Evolutionary conservation across 2,888 invertebrate genomes (phyloP).

Genomic region (Catonia carolina): DNA sequence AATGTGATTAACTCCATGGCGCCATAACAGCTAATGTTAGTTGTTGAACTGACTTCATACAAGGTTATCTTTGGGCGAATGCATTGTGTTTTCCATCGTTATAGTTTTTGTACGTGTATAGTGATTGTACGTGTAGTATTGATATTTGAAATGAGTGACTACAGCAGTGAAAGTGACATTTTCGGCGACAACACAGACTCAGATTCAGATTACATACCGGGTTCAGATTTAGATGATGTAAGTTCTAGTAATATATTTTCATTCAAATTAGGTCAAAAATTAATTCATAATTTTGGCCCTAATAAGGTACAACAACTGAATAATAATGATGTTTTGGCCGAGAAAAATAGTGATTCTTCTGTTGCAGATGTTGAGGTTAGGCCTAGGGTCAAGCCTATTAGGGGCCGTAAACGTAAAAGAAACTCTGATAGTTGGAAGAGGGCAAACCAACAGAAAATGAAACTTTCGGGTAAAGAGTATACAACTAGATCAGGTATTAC

Average conservation of each 20-base stretch:
- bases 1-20: constrained; percentile 10
- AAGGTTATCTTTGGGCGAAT: neutral
- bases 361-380: constrained; percentile 17
- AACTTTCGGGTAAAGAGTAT: constrained; percentile 14
- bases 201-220: constrained; percentile 18
- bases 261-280: constrained; percentile 8
- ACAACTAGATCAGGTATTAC: constrained; percentile 15
- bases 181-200: constrained; percentile 15
- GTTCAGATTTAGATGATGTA: constrained; percentile 12
- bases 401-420: constrained; percentile 14
- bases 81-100: too few species aligned
- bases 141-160: constrained; percentile 7
- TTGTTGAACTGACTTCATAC: neutral
- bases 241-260: constrained; percentile 5
- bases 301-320: constrained; percentile 3
- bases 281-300: neutral
- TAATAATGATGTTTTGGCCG: constrained; percentile 5
- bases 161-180: constrained; percentile 18
- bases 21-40: neutral
- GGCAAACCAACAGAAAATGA: constrained; percentile 5
- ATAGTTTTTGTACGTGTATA: too few species aligned
- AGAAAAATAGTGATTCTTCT: constrained; percentile 15
- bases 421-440: constrained; percentile 8
- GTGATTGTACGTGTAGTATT: too few species aligned
- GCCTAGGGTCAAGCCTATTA: constrained; percentile 8